A percentile compares a stretch with the other conserved stretches of the same genome.
These are phyloP conservation scores for Agrypnus murinus DNA, from an alignment of 2,888 invertebrate species.

Conservation along the genomic window DNA sequence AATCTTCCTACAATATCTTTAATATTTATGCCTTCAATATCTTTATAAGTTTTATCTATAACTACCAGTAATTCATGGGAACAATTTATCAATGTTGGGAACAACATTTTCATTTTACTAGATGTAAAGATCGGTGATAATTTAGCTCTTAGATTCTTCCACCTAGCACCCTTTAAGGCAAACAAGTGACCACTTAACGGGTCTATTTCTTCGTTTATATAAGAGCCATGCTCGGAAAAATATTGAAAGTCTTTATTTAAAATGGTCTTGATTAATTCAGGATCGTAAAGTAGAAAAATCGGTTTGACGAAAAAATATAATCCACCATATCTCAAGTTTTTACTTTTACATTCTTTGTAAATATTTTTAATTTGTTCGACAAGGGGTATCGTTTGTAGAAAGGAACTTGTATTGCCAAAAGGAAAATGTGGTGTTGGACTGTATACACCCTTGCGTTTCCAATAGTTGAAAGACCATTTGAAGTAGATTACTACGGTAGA, in stretches of 20 bases:
- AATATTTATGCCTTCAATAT: slow-evolving; percentile 44
- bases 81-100: slow-evolving; percentile 66
- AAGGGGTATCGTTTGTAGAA: slow-evolving; percentile 22
- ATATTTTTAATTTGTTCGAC: slow-evolving; percentile 26
- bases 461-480: slow-evolving; percentile 60
- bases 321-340: slow-evolving; percentile 34
- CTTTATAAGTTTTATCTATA: slow-evolving; percentile 22
- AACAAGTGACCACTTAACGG: slow-evolving; percentile 75
- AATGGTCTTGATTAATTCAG: slow-evolving; percentile 57
- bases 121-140: slow-evolving; percentile 77
- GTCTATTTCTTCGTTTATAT: slow-evolving; percentile 61
- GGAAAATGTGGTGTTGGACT: slow-evolving; percentile 63
- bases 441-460: slow-evolving; percentile 65
- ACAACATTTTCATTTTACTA: no score
- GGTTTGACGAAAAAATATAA: slow-evolving; percentile 44
- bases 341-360: slow-evolving; percentile 36
- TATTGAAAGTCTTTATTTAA: slow-evolving; percentile 58
- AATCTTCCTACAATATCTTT: slow-evolving; percentile 73
- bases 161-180: slow-evolving; percentile 72
- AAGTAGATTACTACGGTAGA: background rate
- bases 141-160: slow-evolving; percentile 76
- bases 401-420: slow-evolving; percentile 63
- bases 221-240: slow-evolving; percentile 56
- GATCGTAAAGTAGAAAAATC: slow-evolving; percentile 53
- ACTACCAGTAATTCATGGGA: slow-evolving; percentile 36